A percentile compares a stretch with the other conserved stretches of the same genome.
Evolutionary conservation across 2,888 invertebrate genomes (phyloP).

Genomic region (Tenthredo distinguenda): DNA sequence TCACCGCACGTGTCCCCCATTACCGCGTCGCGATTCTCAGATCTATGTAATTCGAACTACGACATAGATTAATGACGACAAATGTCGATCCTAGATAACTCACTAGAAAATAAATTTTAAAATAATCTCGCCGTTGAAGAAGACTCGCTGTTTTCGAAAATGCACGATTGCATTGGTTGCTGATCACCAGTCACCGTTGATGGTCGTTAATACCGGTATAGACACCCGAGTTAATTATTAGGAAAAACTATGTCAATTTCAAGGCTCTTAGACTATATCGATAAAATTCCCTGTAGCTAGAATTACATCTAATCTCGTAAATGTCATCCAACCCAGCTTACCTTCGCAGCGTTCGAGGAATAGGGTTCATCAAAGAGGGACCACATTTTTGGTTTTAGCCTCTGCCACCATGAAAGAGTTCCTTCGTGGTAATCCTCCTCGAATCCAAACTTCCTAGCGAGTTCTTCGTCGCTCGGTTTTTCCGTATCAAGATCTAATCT

Average conservation of each 20-base stretch:
- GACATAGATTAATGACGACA: neutral
- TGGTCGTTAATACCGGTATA: neutral
- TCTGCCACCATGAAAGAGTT: conserved; percentile 97
- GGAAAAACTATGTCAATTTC: conserved; percentile 13
- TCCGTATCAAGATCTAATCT: conserved; percentile 98
- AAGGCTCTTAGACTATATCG: neutral
- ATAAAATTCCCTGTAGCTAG: neutral
- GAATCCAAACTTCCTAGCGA: conserved; percentile 98
- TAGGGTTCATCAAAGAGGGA: conserved; percentile 99
- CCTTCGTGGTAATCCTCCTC: conserved; percentile 96
- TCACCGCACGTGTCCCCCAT: neutral
- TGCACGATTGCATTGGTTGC: neutral
- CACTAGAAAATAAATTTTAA: neutral
- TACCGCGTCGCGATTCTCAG: neutral
- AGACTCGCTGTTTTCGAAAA: neutral
- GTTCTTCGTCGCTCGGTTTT: conserved; percentile 98
- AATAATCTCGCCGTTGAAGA: neutral
- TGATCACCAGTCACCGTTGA: neutral
- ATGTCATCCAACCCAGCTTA: conserved; percentile 76
- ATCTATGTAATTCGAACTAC: neutral
- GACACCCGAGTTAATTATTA: neutral
- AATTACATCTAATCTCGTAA: neutral
- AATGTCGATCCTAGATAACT: neutral
- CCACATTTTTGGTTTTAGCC: conserved; percentile 98
- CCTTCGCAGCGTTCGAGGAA: conserved; percentile 98